A percentile compares a stretch with the other conserved stretches of the same genome.
Evolutionary conservation across 2,797 vertebrate genomes (phyloP).

Genomic region (Anabacerthia variegaticeps): DNA sequence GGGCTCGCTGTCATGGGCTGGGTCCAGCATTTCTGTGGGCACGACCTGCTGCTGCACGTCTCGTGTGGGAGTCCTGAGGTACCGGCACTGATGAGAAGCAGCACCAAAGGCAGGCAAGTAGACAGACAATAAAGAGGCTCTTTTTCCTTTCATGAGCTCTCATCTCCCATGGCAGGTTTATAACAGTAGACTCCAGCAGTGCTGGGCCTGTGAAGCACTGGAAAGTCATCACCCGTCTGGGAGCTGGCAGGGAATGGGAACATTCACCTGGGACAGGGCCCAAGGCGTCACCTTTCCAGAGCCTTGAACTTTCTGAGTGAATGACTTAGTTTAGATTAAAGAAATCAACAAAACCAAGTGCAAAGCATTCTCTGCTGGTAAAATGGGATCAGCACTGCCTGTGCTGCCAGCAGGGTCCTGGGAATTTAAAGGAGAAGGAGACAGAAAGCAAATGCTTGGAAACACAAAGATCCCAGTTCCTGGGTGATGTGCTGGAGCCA

Average conservation of each 20-base stretch:
- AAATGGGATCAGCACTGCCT: background rate
- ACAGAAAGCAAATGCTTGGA: background rate
- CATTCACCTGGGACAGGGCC: constrained; percentile 25
- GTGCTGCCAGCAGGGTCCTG: background rate
- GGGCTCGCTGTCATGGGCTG: background rate
- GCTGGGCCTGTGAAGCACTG: background rate
- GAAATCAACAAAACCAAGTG: constrained; percentile 42
- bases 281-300: constrained; percentile 11
- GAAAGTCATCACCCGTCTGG: background rate
- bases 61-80: background rate
- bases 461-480: background rate
- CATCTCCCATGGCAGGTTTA: constrained; percentile 33
- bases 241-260: constrained; percentile 22
- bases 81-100: constrained; percentile 11
- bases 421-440: constrained; percentile 34
- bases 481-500: background rate
- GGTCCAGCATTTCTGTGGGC: background rate
- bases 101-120: background rate
- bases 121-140: constrained; percentile 42
- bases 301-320: constrained; percentile 47
- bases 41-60: background rate
- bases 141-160: constrained; percentile 15
- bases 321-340: constrained; percentile 61
- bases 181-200: background rate
- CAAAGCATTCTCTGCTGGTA: constrained; percentile 16